phyloP scores from a whole-genome alignment of 2,888 invertebrate genomes.

The Aporophyla nigra region DNA sequence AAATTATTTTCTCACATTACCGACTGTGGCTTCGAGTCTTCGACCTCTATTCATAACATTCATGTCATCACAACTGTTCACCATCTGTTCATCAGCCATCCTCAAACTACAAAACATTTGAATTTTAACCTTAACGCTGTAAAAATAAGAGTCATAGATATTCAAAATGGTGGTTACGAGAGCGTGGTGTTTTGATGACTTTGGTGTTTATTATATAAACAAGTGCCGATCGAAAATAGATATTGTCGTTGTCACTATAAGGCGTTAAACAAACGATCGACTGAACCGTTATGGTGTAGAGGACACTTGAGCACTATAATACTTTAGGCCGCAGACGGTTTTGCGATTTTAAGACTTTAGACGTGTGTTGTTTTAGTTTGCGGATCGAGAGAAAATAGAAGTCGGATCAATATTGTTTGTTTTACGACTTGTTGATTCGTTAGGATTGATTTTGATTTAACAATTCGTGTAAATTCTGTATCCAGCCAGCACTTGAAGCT shows the following conservation, averaged over 20 bases:
- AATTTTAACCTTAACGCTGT: constrained; percentile 19
- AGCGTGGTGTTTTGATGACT: constrained; percentile 71
- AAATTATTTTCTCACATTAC: constrained; percentile 76
- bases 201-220: constrained; percentile 85
- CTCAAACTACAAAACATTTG: constrained; percentile 6
- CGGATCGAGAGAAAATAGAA: constrained; percentile 36
- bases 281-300: constrained; percentile 68
- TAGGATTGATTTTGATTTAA: background rate
- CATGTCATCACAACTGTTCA: constrained; percentile 76
- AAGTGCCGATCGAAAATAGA: constrained; percentile 85
- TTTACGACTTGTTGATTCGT: constrained; percentile 3
- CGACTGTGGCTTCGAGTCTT: constrained; percentile 74
- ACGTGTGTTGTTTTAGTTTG: constrained; percentile 35
- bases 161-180: background rate
- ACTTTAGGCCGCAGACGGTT: constrained; percentile 65
- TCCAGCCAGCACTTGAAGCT: too few species aligned
- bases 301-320: constrained; percentile 67
- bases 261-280: constrained; percentile 80
- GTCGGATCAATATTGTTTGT: constrained; percentile 32
- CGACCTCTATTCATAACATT: constrained; percentile 85
- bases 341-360: constrained; percentile 62
- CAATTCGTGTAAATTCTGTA: background rate
- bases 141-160: background rate
- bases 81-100: constrained; percentile 40
- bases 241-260: constrained; percentile 86